These are phyloP conservation scores for Dermolepida albohirtum DNA, from an alignment of 2,888 invertebrate genomes.

Conservation along the genomic window DNA sequence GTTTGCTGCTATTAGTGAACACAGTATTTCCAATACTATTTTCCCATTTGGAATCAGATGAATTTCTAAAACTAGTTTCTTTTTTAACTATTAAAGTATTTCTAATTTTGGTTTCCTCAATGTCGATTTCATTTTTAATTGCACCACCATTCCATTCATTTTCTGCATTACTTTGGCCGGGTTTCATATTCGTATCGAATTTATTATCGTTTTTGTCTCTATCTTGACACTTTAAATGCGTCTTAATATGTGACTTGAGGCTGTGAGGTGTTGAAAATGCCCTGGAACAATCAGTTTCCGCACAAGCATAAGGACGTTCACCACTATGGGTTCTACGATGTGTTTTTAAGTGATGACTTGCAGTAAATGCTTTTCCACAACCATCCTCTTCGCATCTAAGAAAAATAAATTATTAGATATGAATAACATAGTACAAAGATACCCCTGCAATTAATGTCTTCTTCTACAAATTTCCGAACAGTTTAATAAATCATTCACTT, in stretches of 20 bases:
- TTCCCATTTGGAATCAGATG: conserved; percentile 44
- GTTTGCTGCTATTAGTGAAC: not conserved
- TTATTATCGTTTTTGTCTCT: conserved; percentile 36
- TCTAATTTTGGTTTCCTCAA: conserved; percentile 34
- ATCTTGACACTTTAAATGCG: conserved; percentile 71
- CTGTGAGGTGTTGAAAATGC: conserved; percentile 89
- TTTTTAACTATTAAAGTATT: conserved; percentile 40
- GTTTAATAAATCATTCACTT: no score
- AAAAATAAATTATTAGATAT: conserved; percentile 45
- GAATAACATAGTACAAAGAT: no score
- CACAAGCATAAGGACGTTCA: conserved; percentile 83
- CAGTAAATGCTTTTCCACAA: conserved; percentile 93
- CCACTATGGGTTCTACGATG: conserved; percentile 85
- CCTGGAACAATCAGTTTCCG: conserved; percentile 74
- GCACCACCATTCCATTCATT: conserved; percentile 37
- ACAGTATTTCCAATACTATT: conserved; percentile 1
- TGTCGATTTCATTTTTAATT: conserved; percentile 45
- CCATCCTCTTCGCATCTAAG: conserved; percentile 82
- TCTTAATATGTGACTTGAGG: conserved; percentile 81
- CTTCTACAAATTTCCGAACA: no score
- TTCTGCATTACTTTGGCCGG: conserved; percentile 14
- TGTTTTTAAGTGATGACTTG: conserved; percentile 94
- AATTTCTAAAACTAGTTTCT: conserved; percentile 41
- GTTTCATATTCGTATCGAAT: conserved; percentile 37
- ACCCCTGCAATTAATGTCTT: no score